Conservation (phyloP, 2,888 invertebrate genomes). For the Drosophila paranaensis region DNA sequence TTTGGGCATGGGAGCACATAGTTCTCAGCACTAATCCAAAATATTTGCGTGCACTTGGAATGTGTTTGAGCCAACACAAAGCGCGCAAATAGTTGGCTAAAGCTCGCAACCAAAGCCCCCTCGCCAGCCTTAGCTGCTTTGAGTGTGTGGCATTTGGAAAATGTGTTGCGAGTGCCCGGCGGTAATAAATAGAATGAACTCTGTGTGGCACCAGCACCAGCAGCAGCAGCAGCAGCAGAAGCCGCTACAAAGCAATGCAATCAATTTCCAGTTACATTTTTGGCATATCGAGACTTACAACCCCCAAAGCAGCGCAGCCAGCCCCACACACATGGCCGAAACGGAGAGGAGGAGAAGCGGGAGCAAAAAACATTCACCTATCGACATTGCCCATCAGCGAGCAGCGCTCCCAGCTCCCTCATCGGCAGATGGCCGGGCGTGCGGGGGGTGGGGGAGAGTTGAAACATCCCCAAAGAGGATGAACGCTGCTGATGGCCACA, state of each 20-base stretch:
- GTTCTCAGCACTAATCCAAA: conserved; percentile 27
- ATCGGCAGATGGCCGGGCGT: not conserved
- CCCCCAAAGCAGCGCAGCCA: conserved; percentile 1
- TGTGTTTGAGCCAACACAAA: conserved; percentile 77
- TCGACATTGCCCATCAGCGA: conserved; percentile 74
- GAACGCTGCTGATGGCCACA: conserved; percentile 78
- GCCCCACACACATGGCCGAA: conserved; percentile 34
- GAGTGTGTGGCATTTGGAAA: conserved; percentile 66
- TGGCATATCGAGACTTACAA: conserved; percentile 72
- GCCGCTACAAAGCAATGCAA: conserved; percentile 77
- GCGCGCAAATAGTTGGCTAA: conserved; percentile 70
- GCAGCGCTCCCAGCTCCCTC: conserved; percentile 48
- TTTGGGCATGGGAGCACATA: conserved; percentile 6
- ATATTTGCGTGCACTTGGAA: conserved; percentile 53
- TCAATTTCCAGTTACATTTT: conserved; percentile 80
- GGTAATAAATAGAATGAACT: conserved; percentile 75
- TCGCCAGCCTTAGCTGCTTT: not conserved
- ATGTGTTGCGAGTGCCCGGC: conserved; percentile 70
- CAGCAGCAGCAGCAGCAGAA: conserved; percentile 1
- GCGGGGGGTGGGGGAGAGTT: conserved; percentile 3
- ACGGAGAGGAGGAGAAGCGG: not conserved
- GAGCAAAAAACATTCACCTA: conserved; percentile 58
- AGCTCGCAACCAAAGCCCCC: not conserved
- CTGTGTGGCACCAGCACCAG: conserved; percentile 27
- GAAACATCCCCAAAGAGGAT: conserved; percentile 71